These are phyloP conservation scores for Sphaerophoria taeniata DNA, from an alignment of 2,888 invertebrate species.

Conservation along the genomic window DNA sequence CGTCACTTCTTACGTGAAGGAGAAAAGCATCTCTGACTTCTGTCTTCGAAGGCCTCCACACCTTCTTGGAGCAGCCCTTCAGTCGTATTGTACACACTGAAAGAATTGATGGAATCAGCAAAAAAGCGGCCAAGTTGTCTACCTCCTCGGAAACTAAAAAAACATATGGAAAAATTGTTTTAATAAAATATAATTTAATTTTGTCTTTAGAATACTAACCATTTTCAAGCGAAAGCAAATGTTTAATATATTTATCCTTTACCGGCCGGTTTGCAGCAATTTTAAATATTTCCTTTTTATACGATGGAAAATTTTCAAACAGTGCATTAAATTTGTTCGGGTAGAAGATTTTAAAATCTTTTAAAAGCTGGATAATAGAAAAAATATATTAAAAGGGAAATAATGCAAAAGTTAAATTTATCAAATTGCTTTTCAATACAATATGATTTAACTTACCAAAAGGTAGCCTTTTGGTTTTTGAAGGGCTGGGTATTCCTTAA, in stretches of 20 bases:
- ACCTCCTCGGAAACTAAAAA: no score
- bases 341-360: background rate
- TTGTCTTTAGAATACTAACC: no score
- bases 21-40: no score
- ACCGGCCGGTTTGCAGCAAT: no score
- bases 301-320: background rate
- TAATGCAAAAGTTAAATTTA: background rate
- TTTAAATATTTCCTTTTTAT: background rate
- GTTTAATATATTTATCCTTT: no score
- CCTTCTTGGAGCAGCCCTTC: background rate
- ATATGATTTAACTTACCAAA: slow-evolving; percentile 1
- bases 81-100: no score
- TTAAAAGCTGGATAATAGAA: background rate
- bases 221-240: no score
- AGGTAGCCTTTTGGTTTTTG: slow-evolving; percentile 6
- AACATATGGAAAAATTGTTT: background rate
- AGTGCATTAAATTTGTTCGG: background rate
- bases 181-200: no score
- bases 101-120: no score
- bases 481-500: slow-evolving; percentile 1
- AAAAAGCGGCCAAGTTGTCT: no score
- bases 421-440: no score
- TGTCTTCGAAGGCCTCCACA: slow-evolving; percentile 10
- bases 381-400: background rate
- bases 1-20: no score